A percentile compares a stretch with the other conserved stretches of the same genome.
These are phyloP conservation scores for Diglossa brunneiventris DNA, from an alignment of 2,113 vertebrate genomes.

Conservation along the genomic window DNA sequence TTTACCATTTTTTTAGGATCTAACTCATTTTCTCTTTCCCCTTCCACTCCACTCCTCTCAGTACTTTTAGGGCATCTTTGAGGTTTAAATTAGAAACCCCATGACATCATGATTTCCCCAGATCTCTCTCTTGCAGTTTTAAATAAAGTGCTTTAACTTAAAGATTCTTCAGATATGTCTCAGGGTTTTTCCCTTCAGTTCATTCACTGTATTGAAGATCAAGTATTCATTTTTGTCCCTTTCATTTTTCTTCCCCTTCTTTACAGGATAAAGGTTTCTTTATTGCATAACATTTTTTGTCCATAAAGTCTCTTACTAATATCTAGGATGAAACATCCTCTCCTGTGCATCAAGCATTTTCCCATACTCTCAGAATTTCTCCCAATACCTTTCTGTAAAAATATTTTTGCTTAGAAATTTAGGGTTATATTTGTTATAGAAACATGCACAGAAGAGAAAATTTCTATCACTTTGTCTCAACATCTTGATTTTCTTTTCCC, in stretches of 20 bases:
- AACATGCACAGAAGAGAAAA: not conserved
- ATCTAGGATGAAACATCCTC: not conserved
- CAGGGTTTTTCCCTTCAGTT: not conserved
- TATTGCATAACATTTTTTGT: not conserved
- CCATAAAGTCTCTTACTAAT: not conserved
- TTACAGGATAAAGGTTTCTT: not conserved
- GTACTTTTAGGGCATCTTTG: not conserved
- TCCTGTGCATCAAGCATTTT: not conserved
- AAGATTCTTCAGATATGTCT: not conserved
- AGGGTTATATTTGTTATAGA: not conserved
- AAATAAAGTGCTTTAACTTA: not conserved
- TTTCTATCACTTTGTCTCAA: not conserved
- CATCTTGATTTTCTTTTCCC: not conserved
- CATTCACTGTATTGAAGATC: not conserved
- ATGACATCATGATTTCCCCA: not conserved
- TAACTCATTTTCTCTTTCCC: not conserved
- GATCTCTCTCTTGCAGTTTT: not conserved
- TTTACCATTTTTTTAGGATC: not conserved
- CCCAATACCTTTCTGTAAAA: not conserved
- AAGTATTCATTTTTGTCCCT: not conserved
- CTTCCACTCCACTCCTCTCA: not conserved
- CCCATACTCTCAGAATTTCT: not conserved
- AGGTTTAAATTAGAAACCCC: not conserved
- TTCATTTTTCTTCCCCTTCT: not conserved
- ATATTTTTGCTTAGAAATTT: not conserved